A percentile compares a stretch with the other conserved stretches of the same genome.
These are phyloP conservation scores for Cephus pulcher DNA, from an alignment of 2,888 invertebrate genomes.

Conservation along the genomic window DNA sequence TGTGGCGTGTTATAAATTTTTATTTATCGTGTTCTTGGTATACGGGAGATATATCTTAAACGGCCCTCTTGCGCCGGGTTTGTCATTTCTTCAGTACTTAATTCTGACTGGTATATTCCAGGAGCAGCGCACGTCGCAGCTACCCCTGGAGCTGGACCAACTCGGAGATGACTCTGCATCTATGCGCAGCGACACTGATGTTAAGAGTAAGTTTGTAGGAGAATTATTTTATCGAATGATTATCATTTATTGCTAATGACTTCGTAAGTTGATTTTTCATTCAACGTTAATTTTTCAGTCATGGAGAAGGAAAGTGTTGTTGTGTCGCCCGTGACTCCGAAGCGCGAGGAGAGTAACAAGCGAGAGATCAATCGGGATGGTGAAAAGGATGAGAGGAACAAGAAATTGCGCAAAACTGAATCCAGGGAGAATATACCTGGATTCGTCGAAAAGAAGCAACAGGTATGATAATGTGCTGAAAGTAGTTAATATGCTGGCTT, in stretches of 20 bases:
- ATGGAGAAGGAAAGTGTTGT: conserved; percentile 64
- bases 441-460: conserved; percentile 58
- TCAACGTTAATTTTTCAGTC: conserved; percentile 47
- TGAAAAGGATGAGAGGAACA: conserved; percentile 62
- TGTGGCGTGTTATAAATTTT: background rate
- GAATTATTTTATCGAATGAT: background rate
- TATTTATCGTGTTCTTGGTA: background rate
- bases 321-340: conserved; percentile 56
- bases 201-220: conserved; percentile 73
- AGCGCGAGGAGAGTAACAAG: conserved; percentile 63
- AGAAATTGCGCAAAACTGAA: conserved; percentile 63
- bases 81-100: background rate
- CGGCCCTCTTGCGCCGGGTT: background rate
- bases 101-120: conserved; percentile 62
- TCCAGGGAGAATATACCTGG: conserved; percentile 62
- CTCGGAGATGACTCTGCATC: conserved; percentile 87
- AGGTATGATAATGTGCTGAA: conserved; percentile 39
- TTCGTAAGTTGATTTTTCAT: background rate
- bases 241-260: background rate
- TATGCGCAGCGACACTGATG: conserved; percentile 84
- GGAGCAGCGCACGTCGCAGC: conserved; percentile 92
- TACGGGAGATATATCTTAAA: background rate
- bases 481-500: background rate
- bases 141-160: conserved; percentile 86
- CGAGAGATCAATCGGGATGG: conserved; percentile 63